These are phyloP conservation scores for Oceanites oceanicus DNA, from an alignment of 2,113 vertebrate genomes.

Conservation along the genomic window DNA sequence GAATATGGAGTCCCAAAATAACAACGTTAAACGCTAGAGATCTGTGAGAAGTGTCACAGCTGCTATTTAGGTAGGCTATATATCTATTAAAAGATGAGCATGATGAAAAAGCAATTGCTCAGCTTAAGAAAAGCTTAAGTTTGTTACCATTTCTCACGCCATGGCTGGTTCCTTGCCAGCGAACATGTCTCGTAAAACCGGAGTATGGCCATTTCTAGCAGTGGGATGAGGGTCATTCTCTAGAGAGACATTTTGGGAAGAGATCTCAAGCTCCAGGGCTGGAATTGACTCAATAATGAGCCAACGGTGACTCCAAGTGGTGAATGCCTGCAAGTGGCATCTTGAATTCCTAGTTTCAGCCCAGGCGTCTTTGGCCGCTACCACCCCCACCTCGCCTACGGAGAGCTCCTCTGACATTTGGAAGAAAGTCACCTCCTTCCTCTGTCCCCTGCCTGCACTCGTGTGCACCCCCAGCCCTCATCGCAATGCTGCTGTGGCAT, in stretches of 20 bases:
- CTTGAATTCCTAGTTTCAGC: background rate
- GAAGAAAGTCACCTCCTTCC: background rate
- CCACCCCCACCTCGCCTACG: background rate
- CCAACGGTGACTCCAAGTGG: constrained; percentile 38
- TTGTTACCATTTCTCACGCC: background rate
- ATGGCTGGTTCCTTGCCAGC: background rate
- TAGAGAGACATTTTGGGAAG: background rate
- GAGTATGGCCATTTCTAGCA: background rate
- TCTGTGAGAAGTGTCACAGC: constrained; percentile 14
- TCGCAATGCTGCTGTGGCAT: background rate
- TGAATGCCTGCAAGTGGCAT: background rate
- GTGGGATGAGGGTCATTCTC: background rate
- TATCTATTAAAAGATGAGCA: constrained; percentile 24
- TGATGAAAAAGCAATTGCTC: background rate
- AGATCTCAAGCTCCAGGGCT: background rate
- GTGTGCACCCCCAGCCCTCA: background rate
- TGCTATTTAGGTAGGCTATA: constrained; percentile 1
- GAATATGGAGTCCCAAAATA: background rate
- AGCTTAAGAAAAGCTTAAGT: background rate
- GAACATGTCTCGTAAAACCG: background rate
- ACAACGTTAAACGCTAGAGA: background rate
- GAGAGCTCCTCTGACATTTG: background rate
- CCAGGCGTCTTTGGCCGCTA: background rate
- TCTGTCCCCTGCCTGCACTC: background rate
- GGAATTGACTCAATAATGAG: background rate